Base-by-base conservation (phyloP, 2,888 invertebrate species). In the Dynastes grantii region DNA sequence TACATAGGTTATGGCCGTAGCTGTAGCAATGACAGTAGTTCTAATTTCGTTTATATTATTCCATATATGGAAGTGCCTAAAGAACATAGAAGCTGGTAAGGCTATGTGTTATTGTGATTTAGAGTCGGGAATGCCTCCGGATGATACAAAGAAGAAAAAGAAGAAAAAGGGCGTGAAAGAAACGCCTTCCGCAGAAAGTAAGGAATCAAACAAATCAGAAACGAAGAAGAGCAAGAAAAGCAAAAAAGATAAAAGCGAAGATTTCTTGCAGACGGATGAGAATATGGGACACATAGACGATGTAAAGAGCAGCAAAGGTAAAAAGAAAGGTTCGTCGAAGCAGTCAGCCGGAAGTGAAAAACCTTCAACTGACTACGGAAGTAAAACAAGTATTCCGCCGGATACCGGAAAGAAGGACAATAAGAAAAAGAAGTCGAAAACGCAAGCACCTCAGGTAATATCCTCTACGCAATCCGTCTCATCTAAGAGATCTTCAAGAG, bases 41-140 rank as follows among this genome's bases (percentile, higher is more conserved):
- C 58, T 84, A 22, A 51, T 82, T 9, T 82, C 85, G 29, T 83
- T 84, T 61, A 63, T 83, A 13, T 77, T 84, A 3, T 80, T 83
- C 61, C 76, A 81, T 9, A 61, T 82, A 8, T 83, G 83, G 77
- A 81, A 80, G 53, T 85, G 82, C 77, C 55, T 85, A 13, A 81
- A 79, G 64, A 79, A 78, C 8, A 80, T 82, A 45, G 83, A 83
- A 63, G 75, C 68, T 55, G 8, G 29, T 6, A 75, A 61, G 22
- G n/a, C 63, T 61, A 40, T 29, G 27, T 75, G 73, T 40, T 75
- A 61, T 22, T 75, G 73, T n/a, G 73, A 75, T 22, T 61, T 75
- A 40, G 73, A 75, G 40, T 32, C 73, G 11, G 73, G 73, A 55
- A 71, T 71, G 37, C 55, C 16, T 22, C 55, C 55, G 8, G 32